A percentile compares a stretch with the other conserved stretches of the same genome.
These are phyloP conservation scores for Sporophila hypoxantha DNA, from an alignment of 2,113 vertebrate species.

Conservation along the genomic window DNA sequence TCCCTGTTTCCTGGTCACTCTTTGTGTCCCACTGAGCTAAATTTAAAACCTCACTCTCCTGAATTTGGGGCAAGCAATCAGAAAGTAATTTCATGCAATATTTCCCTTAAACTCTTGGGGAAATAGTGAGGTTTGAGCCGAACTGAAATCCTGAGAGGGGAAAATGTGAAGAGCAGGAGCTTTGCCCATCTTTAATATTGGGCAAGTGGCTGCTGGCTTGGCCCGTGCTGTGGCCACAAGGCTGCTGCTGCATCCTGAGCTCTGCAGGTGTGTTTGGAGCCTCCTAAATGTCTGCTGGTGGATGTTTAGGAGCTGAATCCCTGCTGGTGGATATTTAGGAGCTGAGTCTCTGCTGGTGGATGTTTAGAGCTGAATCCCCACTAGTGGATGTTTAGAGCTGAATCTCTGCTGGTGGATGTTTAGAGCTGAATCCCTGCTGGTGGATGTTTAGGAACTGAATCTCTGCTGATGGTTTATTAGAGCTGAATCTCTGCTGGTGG, in stretches of 20 bases:
- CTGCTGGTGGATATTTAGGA: not conserved
- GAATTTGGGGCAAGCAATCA: not conserved
- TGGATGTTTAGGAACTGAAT: not conserved
- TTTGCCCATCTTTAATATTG: rapidly evolving
- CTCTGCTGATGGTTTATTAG: too few species aligned
- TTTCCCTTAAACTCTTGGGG: not conserved
- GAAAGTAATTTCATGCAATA: not conserved
- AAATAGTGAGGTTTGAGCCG: not conserved
- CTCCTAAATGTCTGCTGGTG: rapidly evolving
- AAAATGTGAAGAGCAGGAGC: rapidly evolving
- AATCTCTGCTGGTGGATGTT: rapidly evolving
- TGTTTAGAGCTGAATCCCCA: too few species aligned
- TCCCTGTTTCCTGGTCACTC: not conserved
- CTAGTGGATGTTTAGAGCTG: too few species aligned
- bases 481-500: not conserved
- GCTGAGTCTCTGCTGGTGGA: not conserved
- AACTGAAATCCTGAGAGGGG: not conserved
- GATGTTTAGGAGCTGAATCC: not conserved
- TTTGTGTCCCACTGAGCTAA: not conserved
- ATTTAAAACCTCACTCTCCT: not conserved
- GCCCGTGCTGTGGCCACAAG: rapidly evolving
- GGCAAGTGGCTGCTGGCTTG: not conserved
- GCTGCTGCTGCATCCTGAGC: not conserved
- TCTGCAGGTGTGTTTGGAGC: not conserved
- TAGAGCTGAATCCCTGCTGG: not conserved